Base-by-base conservation (phyloP, 1,140 invertebrate species). In the Magallana angulata region DNA sequence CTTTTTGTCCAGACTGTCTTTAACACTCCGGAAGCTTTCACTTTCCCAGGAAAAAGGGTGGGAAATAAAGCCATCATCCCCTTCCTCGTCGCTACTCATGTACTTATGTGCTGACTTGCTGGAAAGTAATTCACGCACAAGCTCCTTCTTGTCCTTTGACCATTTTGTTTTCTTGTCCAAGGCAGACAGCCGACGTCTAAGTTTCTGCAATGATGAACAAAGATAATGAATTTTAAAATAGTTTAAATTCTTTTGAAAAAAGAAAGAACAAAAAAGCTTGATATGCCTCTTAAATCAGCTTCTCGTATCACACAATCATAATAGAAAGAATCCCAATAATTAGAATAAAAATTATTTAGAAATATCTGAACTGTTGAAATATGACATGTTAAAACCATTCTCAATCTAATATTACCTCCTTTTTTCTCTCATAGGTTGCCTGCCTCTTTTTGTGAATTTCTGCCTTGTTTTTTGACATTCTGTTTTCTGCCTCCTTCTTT, bases 401-500 rank as follows among this genome's bases (percentile, higher is more conserved):
- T 48, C 36, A 48, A 48, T 48, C 5, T 14, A 64, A 16, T 16
- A 16, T 81, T 30, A 81, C 76, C 76, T 81, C 76, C 30, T 48
- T 81, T 16, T 81, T 81, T 56, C 76, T 81, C 14, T 81, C 76
- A 81, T 81, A 81, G 24, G 76, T 81, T 81, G 76, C 76, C 76
- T 81, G 76, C 30, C 76, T 36, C 18, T 81, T 81, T 81, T 81
- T 81, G 30, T 81, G 76, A 16, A 36, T 7, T 7, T 81, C 76
- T 14, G 24, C 14, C 30, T 56, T 81, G 76, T 81, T 81, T 30
- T 81, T 81, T 48, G 16, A 16, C 24, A 18, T 12, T 14, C 71
- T 81, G 48, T 81, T 81, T 24, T 36, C 76, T 81, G 30, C 76
- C 7, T 81, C 76, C 48, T 81, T 81, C 24, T 81, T 16, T 9